Conservation (phyloP, 2,113 vertebrate genomes). For the Microtus richardsoni region DNA sequence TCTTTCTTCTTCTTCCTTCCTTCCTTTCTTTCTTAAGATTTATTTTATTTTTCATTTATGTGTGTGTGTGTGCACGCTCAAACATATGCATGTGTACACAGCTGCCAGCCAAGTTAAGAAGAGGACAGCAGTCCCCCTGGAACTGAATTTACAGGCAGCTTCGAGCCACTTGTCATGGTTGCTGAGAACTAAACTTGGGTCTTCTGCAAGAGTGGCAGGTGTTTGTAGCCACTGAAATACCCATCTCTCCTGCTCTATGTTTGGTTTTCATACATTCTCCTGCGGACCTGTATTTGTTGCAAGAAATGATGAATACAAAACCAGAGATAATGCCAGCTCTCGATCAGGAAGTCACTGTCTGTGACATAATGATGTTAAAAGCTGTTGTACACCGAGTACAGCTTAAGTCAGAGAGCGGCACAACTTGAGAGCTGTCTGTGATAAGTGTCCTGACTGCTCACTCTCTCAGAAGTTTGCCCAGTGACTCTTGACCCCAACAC, state of each 20-base stretch:
- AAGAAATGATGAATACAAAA: not conserved
- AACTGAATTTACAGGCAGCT: not conserved
- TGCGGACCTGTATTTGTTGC: not conserved
- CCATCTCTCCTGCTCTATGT: too few relatives aligned
- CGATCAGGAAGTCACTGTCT: not conserved
- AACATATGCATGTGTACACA: not conserved
- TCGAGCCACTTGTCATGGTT: not conserved
- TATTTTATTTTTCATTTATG: not conserved
- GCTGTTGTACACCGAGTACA: not conserved
- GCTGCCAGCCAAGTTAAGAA: not conserved
- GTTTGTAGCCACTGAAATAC: not conserved
- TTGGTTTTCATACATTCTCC: not conserved
- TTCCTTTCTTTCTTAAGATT: not conserved
- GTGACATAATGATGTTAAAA: not conserved
- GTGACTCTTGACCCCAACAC: not conserved
- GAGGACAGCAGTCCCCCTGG: not conserved
- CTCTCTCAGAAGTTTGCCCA: not conserved
- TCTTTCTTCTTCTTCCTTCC: not conserved
- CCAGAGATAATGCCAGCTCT: not conserved
- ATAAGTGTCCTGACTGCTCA: not conserved
- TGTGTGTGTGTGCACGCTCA: not conserved
- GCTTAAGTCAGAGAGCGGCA: not conserved
- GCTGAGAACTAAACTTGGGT: not conserved
- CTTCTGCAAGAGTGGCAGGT: not conserved
- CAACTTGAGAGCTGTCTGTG: not conserved